Evolutionary conservation across 2,113 vertebrate genomes (phyloP), one percentile per base, ranked within the genome.

Genomic region (Neotoma lepida): DNA sequence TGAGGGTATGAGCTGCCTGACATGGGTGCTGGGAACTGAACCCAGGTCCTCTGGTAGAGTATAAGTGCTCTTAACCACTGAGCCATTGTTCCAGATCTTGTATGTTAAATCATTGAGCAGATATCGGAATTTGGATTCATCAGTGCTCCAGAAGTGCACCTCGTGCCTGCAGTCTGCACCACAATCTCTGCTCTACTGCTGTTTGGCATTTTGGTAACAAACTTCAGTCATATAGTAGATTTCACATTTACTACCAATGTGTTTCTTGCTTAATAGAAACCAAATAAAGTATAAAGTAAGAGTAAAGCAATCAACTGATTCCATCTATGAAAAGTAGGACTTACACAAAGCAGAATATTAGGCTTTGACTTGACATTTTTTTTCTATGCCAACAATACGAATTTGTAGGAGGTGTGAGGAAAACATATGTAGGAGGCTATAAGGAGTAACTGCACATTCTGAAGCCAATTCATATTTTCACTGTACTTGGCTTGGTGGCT

Each of bases 401-500:
- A 6, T 89, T 94, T 94, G 58, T 9, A 91, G 58, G 49, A 58
- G 13, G 51, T 17, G 28, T 10, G 28, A 91, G 56, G 15, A 51
- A 88, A 86, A 91, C 49, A 61, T 26, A 80, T 44, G n/a, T 22
- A 85, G 24, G 49, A 44, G 13, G 17, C 89, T 90, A 49, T 63
- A n/a, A 41, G 24, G 8, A 39, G 77, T 66, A 56, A 54, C 64
- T 77, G 87, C 77, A 58, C 4, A 93, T 10, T 89, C 82, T 86
- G 46, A 96, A 96, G 56, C 14, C 80, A 73, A 56, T 85, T 81
- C n/a, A 15, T 88, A 28, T 70, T 96, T 96, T 91, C 6, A 63
- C 77, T 89, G n/a, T 76, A 26, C 71, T 35, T 88, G 28, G 70
- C 44, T 95, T 89, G 24, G 51, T 58, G 18, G 44, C 3, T 86